Base-by-base conservation (phyloP, 92 coral and sea anemone genomes). In the Bergia sp. region DNA sequence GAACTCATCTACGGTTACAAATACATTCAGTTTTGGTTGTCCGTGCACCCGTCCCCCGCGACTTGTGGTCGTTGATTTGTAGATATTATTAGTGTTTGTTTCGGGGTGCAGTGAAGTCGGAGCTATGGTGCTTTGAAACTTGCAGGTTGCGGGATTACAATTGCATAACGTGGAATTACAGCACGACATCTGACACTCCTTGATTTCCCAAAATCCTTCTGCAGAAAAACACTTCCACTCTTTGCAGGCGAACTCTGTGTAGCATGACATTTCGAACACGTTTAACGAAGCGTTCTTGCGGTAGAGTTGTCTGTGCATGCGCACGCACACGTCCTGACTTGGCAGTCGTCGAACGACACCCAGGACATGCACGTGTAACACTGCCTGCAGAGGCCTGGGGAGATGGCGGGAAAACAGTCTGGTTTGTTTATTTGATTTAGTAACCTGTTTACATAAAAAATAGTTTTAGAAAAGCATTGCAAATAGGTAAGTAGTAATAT, bases 341-440 rank as follows among this genome's bases (percentile, higher is more conserved):
- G 69, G 69, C 69, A 61, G 23, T 61, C 69, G 29, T 61, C 69
- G 69, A 18, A 61, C 69, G 69, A 61, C 3, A 3, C 4, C 69
- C 69, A 61, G 69, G 69, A 61, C 69, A 61, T 61, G 69, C 69
- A 61, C 69, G 69, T 61, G 69, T 61, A 61, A 7, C 69, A 61
- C 69, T 61, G 69, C 69, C 69, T 16, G 29, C 69, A 61, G 69
- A 8, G 69, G 29, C 69, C 69, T 61, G 69, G 69, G 29, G 5
- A 61, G 29, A 29, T 29, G 29, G 29, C 69, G 69, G 20, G 23
- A 61, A 2, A 61, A 21, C 69, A 61, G 12, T 18, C 5, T 23
- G 21, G 5, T 61, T 15, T 13, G 21, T 55, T 55, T 9, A 9
- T 3, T 16, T 57, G 10, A 16, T 57, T 9, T 11, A 12, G 16